Evolutionary conservation across 2,797 vertebrate species (phyloP).

Genomic region (Chaetophractus vellerosus): DNA sequence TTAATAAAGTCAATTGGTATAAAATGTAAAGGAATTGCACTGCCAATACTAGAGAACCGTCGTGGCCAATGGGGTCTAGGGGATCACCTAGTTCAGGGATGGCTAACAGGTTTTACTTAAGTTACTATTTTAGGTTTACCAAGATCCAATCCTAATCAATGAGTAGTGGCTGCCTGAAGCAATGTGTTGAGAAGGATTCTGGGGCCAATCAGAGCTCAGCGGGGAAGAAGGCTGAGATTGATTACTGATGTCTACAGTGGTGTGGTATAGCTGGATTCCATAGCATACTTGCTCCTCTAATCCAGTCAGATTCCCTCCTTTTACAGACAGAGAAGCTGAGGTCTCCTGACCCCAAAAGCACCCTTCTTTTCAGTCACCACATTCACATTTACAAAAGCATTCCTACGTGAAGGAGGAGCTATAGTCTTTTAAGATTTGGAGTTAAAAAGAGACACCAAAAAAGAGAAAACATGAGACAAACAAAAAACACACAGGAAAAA

Average conservation of each 20-base stretch:
- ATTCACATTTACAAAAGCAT: constrained; percentile 55
- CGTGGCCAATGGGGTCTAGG: background rate
- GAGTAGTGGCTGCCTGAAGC: background rate
- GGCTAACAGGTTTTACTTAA: background rate
- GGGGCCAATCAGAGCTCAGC: background rate
- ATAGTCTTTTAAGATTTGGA: constrained; percentile 72
- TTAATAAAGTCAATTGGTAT: background rate
- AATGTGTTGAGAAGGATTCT: background rate
- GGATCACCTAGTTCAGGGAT: background rate
- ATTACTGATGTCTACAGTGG: background rate
- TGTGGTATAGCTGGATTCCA: background rate
- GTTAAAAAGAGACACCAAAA: constrained; percentile 62
- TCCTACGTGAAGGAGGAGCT: background rate
- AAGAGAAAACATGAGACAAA: constrained; percentile 35
- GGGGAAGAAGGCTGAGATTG: background rate
- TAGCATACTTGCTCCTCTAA: background rate
- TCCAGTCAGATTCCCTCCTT: background rate
- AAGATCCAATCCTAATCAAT: background rate
- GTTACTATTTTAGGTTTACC: background rate
- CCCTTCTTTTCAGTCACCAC: background rate
- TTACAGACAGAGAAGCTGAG: background rate
- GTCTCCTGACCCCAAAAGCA: background rate
- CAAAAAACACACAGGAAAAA: constrained; percentile 1
- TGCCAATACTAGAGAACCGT: background rate
- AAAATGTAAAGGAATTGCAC: constrained; percentile 7